Evolutionary conservation across 2,888 invertebrate species (phyloP), one percentile per base, ranked within the genome.

Genomic region (Agrochola lychnidis): DNA sequence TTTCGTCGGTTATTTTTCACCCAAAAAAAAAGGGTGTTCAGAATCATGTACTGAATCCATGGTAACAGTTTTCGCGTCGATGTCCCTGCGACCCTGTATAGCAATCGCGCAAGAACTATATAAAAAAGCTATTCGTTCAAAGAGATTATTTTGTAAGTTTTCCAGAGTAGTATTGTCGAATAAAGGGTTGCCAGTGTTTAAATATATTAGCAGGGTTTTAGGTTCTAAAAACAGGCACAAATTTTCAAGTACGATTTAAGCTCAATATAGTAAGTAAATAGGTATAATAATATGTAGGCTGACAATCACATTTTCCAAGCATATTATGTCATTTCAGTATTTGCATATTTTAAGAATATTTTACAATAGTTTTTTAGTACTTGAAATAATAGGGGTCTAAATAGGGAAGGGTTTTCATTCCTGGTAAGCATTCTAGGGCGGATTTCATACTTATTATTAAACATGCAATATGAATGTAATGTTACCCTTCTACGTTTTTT

Each of bases 401-500:
- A 9, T 10, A 16, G 14, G 71, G n/a, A 51, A 36, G 40, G 56
- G 25, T n/a, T 51, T n/a, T 42, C 30, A 70, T 67, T 81, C 85
- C 51, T 67, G 45, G 14, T 14, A 82, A 82, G 82, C 82, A 25
- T 7, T 82, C 82, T 82, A 82, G 48, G 59, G 84, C 68, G 30
- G 30, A 40, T 36, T 51, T 48, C 40, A 62, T 70, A 51, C 7
- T 51, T 51, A 70, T 45, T 40, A 82, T 84, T 79, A 59, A 76
- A 69, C 75, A 82, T 83, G 82, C 79, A 80, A 80, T 82, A 82
- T 74, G 62, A 71, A 78, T 81, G 51, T 69, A 73, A 71, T 80
- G 80, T 96, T 96, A 96, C 96, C 96, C 96, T 89, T 95, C 96
- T 96, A 95, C 96, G 96, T 88, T 96, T 96, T 95, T 91, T 94